Evolutionary conservation across 2,797 vertebrate genomes (phyloP), one percentile per base, ranked within the genome.

Genomic region (Channa striata): DNA sequence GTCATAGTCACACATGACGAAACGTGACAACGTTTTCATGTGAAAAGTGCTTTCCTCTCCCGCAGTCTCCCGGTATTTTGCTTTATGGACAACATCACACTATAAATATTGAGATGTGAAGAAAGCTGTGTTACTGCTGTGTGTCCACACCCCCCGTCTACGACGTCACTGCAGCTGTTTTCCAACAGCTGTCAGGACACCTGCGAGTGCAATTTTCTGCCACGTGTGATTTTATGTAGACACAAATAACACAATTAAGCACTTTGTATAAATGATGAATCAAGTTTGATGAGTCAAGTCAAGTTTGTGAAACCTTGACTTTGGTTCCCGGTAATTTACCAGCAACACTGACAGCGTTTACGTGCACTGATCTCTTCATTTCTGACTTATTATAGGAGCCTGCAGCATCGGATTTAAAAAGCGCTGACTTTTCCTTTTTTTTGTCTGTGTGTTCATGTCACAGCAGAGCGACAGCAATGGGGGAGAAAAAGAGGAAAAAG

Each of bases 111-210:
- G 4, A 23, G 4, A 12, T 39, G 4, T 30, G 37, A 4, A 4
- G 25, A 5, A 12, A 42, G 39, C 43, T 33, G 5, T 1, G 48
- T 8, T 37, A 0, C n/a, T 40, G 46, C 44, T 59, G n/a, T 53
- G 25, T 8, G 19, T 14, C n/a, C 39, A n/a, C 17, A 9, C 42
- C 8, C 20, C 21, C 5, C 33, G 25, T 34, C 39, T 2, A 7
- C 4, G 30, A 72, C 21, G n/a, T 56, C 54, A 53, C 33, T 13
- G 40, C 74, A 74, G 62, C 53, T 68, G 66, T 72, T 67, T 60
- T 21, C 72, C 54, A 44, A 44, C 47, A 42, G 10, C 30, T 2
- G 21, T 21, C 36, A 20, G 42, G 4, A 33, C 52, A 63, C 1
- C 60, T 59, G 51, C 25, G 57, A 30, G 25, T 30, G 25, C 25